These are phyloP conservation scores for Neomorphus geoffroyi DNA, from an alignment of 2,797 vertebrate species.

Conservation along the genomic window DNA sequence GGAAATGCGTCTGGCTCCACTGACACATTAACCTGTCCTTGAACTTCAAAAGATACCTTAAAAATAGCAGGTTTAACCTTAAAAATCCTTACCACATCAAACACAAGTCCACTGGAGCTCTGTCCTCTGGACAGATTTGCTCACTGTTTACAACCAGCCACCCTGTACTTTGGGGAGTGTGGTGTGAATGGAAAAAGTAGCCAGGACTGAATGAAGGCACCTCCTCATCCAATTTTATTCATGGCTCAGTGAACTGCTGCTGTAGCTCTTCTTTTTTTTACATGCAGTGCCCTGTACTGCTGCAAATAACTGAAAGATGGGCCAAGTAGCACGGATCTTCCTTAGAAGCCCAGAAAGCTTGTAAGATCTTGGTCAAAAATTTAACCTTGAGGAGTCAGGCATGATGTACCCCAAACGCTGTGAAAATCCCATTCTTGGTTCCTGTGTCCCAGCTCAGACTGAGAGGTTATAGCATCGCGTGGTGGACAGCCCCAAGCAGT, in stretches of 20 bases:
- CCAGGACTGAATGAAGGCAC: not conserved
- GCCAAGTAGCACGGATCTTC: not conserved
- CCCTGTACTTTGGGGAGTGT: not conserved
- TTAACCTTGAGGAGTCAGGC: not conserved
- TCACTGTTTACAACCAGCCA: not conserved
- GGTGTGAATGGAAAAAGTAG: not conserved
- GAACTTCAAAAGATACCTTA: not conserved
- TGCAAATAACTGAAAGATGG: not conserved
- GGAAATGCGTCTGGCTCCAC: not conserved
- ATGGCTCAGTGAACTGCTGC: not conserved
- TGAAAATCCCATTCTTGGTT: not conserved
- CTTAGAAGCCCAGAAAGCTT: not conserved
- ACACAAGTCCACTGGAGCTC: not conserved
- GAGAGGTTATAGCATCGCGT: not conserved
- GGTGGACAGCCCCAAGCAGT: not conserved
- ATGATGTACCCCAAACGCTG: not conserved
- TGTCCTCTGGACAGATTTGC: not conserved
- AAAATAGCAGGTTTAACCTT: not conserved
- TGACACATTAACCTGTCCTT: not conserved
- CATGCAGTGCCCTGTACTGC: not conserved
- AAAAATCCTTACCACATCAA: rapidly evolving
- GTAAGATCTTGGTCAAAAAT: not conserved
- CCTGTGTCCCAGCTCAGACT: not conserved
- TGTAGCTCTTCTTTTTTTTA: not conserved
- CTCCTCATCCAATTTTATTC: not conserved